Evolutionary conservation across 2,797 vertebrate species (phyloP).

Genomic region (Acanthurus lineatus): DNA sequence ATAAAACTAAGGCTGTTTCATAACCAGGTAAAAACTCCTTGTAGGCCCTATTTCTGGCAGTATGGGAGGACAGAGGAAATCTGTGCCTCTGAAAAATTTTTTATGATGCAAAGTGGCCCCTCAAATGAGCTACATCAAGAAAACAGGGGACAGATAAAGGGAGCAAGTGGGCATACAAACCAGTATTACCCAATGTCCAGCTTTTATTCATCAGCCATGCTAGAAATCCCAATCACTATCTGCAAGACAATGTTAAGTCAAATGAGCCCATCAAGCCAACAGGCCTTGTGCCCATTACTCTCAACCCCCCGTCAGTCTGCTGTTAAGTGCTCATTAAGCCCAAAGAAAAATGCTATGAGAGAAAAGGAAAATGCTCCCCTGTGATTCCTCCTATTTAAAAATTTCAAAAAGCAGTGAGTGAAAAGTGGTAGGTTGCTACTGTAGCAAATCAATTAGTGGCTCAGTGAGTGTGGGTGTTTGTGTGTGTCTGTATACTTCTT

Average conservation of each 20-base stretch:
- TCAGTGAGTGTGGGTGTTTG: conserved; percentile 19
- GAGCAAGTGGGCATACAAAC: conserved; percentile 7
- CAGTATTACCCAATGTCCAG: conserved; percentile 47
- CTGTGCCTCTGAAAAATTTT: background rate
- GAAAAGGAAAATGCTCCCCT: conserved; percentile 57
- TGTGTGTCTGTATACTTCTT: background rate
- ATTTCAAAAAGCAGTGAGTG: conserved; percentile 59
- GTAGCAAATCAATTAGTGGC: conserved; percentile 51
- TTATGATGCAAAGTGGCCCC: background rate
- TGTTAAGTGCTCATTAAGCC: conserved; percentile 76
- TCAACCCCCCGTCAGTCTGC: conserved; percentile 58
- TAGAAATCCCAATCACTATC: conserved; percentile 56
- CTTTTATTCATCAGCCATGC: conserved; percentile 60
- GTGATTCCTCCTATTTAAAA: conserved; percentile 53
- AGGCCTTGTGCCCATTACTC: conserved; percentile 65
- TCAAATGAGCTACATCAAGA: conserved; percentile 7
- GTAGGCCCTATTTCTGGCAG: background rate
- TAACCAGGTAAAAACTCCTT: too few species aligned
- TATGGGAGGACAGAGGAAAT: background rate
- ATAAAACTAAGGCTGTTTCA: too few species aligned
- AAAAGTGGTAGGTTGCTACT: conserved; percentile 11
- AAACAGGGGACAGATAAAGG: conserved; percentile 31
- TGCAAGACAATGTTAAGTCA: conserved; percentile 62
- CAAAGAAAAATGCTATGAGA: conserved; percentile 59
- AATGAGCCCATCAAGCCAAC: conserved; percentile 62